A percentile compares a stretch with the other conserved stretches of the same genome.
Conservation (phyloP, 53 echinoderm and acorn worm genomes). For the Holothuria scabra region DNA sequence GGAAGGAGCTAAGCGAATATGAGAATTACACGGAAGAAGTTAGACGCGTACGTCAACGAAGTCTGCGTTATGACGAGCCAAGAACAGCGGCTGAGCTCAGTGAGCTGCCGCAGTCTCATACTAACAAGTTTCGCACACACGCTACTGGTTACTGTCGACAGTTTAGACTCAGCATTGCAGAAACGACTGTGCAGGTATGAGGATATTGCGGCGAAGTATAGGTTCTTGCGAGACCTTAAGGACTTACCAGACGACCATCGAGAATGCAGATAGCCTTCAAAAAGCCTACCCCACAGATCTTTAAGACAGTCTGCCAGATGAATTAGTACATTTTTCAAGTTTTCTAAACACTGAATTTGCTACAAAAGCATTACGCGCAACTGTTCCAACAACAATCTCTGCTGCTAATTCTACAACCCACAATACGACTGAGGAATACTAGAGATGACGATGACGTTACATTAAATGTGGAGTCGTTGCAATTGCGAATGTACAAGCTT, state of each 20-base stretch:
- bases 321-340: conserved; percentile 6
- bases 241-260: conserved; percentile 3
- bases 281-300: no score
- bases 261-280: conserved; percentile 6
- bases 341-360: no score
- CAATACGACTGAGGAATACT: no score
- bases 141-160: not conserved
- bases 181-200: not conserved
- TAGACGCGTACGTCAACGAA: conserved; percentile 7
- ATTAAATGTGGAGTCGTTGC: no score
- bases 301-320: conserved; percentile 7
- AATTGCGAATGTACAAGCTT: no score
- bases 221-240: conserved; percentile 2
- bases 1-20: no score
- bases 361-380: not conserved
- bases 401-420: no score
- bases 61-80: conserved; percentile 3
- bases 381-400: not conserved
- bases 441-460: no score
- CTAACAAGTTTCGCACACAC: not conserved
- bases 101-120: not conserved
- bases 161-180: conserved; percentile 2
- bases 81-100: not conserved
- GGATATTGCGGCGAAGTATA: no score
- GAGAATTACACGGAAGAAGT: conserved; percentile 6